Conservation (phyloP, 2,113 vertebrate species). For the Opisthocomus hoazin region DNA sequence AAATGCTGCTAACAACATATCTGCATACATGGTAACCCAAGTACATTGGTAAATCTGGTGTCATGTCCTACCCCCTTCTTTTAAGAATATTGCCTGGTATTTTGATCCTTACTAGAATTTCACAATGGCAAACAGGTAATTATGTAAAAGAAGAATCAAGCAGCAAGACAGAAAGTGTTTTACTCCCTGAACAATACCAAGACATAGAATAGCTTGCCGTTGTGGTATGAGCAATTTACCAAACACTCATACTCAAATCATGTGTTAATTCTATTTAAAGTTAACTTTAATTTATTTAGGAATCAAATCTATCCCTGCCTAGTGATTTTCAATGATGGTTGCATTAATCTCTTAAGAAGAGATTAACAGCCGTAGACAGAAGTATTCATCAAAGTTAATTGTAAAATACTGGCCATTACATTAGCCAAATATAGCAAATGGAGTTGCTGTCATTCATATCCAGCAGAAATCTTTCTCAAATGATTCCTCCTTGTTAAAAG, state of each 20-base stretch:
- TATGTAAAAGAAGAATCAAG: not conserved
- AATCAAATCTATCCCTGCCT: conserved; percentile 12
- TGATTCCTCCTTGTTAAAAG: not conserved
- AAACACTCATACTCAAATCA: not conserved
- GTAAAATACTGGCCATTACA: conserved; percentile 24
- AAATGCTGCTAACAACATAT: not conserved
- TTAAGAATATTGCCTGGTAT: not conserved
- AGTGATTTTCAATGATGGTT: conserved; percentile 24
- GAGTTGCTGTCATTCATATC: not conserved
- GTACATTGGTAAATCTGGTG: not conserved
- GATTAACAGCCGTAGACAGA: conserved; percentile 56
- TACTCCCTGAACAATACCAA: not conserved
- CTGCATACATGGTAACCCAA: not conserved
- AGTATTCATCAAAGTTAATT: conserved; percentile 47
- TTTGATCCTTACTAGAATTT: not conserved
- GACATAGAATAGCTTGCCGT: not conserved
- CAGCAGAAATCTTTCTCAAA: not conserved
- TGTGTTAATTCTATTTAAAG: conserved; percentile 26
- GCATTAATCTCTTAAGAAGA: conserved; percentile 52
- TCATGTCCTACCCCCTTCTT: not conserved
- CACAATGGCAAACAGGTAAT: not conserved
- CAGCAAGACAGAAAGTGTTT: not conserved
- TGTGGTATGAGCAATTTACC: not conserved
- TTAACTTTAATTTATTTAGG: conserved; percentile 46
- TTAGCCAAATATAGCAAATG: not conserved